Conservation (phyloP, 2,888 invertebrate species). For the Oscheius myriophilus region DNA sequence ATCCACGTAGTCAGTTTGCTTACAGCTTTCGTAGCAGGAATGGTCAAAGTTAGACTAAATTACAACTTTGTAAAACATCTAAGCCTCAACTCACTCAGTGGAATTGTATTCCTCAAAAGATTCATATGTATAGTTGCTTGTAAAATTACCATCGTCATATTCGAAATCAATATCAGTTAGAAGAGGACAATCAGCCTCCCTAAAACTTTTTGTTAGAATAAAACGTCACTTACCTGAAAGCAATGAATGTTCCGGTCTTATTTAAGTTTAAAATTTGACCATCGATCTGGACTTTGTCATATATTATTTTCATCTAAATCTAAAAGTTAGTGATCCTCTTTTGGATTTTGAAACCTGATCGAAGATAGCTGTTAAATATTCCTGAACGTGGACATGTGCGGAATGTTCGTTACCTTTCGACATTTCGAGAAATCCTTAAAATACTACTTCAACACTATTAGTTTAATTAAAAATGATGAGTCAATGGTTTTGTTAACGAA, state of each 20-base stretch:
- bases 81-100: constrained; percentile 37
- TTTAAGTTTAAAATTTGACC: constrained; percentile 23
- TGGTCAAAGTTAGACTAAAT: constrained; percentile 43
- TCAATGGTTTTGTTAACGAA: no score
- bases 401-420: constrained; percentile 39
- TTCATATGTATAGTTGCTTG: constrained; percentile 30
- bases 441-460: no score
- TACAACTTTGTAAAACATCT: neutral
- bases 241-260: constrained; percentile 26
- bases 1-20: constrained; percentile 51
- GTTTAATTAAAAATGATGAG: no score
- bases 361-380: constrained; percentile 55
- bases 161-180: constrained; percentile 36
- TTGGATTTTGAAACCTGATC: constrained; percentile 42
- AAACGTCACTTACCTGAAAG: constrained; percentile 27
- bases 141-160: constrained; percentile 13
- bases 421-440: constrained; percentile 50
- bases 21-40: constrained; percentile 44
- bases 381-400: constrained; percentile 42
- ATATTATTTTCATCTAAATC: constrained; percentile 30
- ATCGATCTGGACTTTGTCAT: constrained; percentile 23
- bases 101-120: constrained; percentile 43
- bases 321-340: neutral
- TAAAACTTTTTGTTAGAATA: no score
- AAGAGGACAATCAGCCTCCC: constrained; percentile 49